Conservation (phyloP, 2,888 invertebrate genomes). For the Acheta domesticus region DNA sequence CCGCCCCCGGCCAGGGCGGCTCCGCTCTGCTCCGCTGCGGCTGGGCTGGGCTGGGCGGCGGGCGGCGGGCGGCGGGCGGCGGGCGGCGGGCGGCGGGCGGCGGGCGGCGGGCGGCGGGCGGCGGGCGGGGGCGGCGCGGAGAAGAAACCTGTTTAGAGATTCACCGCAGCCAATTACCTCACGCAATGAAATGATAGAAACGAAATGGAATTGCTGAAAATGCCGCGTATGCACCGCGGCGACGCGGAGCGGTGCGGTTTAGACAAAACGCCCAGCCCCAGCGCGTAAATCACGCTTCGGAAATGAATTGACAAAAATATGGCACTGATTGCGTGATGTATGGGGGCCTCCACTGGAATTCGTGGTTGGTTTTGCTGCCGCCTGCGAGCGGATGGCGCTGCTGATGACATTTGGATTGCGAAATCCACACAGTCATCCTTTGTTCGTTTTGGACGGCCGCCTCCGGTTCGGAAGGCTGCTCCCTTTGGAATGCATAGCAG, state of each 20-base stretch:
- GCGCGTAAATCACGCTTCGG: conserved; percentile 18
- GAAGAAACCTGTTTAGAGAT: not conserved
- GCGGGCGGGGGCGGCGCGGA: not conserved
- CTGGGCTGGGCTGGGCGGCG: no score
- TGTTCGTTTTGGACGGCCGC: not conserved
- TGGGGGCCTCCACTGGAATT: not conserved
- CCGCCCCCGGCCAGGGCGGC: no score
- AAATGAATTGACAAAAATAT: conserved; percentile 18
- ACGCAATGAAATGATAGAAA: conserved; percentile 18
- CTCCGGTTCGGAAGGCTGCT: not conserved
- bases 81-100: not conserved
- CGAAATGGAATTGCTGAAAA: conserved; percentile 10
- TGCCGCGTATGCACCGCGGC: not conserved
- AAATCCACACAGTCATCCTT: not conserved
- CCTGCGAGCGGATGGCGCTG: not conserved
- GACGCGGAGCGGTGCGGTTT: not conserved
- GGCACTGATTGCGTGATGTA: conserved; percentile 18
- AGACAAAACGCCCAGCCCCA: not conserved
- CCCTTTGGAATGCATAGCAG: not conserved
- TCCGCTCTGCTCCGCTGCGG: no score
- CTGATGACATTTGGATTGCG: conserved; percentile 18
- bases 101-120: no score
- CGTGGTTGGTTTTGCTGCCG: not conserved
- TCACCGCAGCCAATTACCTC: conserved; percentile 10
- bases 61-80: no score